These are phyloP conservation scores for Enteromius radiatus DNA, from an alignment of 2,797 vertebrate species.

Conservation along the genomic window DNA sequence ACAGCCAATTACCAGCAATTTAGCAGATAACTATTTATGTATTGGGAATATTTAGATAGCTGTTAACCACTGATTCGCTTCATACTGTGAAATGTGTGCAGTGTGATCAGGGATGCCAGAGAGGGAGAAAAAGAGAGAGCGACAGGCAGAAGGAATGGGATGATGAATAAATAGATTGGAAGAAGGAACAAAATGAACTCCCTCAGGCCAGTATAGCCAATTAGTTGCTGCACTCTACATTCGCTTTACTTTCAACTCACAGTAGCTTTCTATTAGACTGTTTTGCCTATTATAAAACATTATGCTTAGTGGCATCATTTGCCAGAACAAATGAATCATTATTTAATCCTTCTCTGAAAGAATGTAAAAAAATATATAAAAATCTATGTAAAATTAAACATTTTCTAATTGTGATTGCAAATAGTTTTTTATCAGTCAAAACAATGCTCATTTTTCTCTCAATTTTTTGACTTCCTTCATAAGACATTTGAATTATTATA, in stretches of 20 bases:
- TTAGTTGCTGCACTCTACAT: conserved; percentile 56
- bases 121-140: conserved; percentile 21
- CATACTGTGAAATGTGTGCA: conserved; percentile 47
- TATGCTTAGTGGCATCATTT: conserved; percentile 54
- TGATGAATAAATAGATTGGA: conserved; percentile 55
- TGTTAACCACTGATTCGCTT: conserved; percentile 43
- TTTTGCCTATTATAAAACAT: conserved; percentile 42
- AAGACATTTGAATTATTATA: not conserved
- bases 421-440: conserved; percentile 20
- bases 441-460: not conserved
- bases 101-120: conserved; percentile 50
- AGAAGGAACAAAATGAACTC: conserved; percentile 54
- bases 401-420: conserved; percentile 1
- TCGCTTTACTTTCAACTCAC: conserved; percentile 48
- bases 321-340: conserved; percentile 50
- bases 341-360: conserved; percentile 40
- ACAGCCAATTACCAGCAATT: conserved; percentile 49
- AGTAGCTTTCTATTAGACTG: conserved; percentile 45
- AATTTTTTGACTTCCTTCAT: not conserved
- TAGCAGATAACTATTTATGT: conserved; percentile 58
- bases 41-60: conserved; percentile 51
- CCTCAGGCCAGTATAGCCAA: conserved; percentile 51
- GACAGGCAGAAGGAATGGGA: conserved; percentile 28
- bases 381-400: conserved; percentile 21
- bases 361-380: not conserved